These are phyloP conservation scores for Biston betularia DNA, from an alignment of 2,888 invertebrate species.

Conservation along the genomic window DNA sequence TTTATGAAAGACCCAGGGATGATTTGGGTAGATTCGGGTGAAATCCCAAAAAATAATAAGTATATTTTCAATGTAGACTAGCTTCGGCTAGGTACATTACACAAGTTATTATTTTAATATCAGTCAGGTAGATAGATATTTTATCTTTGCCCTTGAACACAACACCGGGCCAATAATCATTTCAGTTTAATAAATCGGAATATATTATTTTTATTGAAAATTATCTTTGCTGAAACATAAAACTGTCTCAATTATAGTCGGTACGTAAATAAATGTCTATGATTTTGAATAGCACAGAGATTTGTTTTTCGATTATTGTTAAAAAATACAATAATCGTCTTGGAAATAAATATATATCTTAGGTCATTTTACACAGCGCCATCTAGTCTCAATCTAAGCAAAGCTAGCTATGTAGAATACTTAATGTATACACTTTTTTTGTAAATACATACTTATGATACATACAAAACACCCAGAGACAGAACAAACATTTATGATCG, in stretches of 20 bases:
- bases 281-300: too few relatives aligned
- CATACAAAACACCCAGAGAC: too few relatives aligned
- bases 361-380: too few relatives aligned
- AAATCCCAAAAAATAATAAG: conserved; percentile 7
- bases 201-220: background rate
- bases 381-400: too few relatives aligned
- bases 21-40: conserved; percentile 7
- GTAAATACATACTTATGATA: too few relatives aligned
- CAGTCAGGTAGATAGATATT: conserved; percentile 17
- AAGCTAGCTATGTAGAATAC: too few relatives aligned
- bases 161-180: conserved; percentile 9
- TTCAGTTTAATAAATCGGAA: conserved; percentile 8
- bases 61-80: conserved; percentile 7
- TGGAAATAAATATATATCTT: too few relatives aligned
- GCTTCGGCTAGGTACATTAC: background rate
- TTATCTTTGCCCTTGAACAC: conserved; percentile 31
- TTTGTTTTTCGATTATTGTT: too few relatives aligned
- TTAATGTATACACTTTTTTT: too few relatives aligned
- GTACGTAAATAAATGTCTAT: too few relatives aligned
- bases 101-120: conserved; percentile 27
- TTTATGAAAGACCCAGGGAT: conserved; percentile 19
- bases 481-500: too few relatives aligned
- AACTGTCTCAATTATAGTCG: background rate
- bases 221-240: conserved; percentile 3
- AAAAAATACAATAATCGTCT: too few relatives aligned